Evolutionary conservation across 30 jellyfish, hydroid and myxozoan species (phyloP).

Genomic region (Clytia hemisphaerica): DNA sequence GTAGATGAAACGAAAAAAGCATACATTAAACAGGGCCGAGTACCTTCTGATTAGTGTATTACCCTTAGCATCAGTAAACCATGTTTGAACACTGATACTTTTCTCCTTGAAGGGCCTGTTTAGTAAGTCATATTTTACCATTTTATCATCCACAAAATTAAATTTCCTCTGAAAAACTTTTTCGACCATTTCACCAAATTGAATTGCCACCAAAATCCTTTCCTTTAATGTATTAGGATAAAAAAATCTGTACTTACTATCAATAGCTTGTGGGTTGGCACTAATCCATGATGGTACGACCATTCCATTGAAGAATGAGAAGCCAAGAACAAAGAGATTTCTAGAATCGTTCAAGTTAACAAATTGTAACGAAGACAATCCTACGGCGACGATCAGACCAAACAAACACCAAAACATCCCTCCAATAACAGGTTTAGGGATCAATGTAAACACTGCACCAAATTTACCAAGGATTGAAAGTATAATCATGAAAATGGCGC

Average conservation of each 20-base stretch:
- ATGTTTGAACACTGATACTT: too few species aligned
- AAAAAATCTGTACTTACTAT: too few species aligned
- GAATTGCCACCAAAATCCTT: too few species aligned
- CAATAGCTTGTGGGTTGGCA: conserved; percentile 41
- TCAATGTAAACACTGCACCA: conserved; percentile 81
- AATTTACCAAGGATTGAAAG: conserved; percentile 70
- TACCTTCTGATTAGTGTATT: too few species aligned
- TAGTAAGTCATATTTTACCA: too few species aligned
- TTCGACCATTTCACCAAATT: too few species aligned
- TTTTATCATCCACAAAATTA: too few species aligned
- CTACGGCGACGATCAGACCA: conserved; percentile 89
- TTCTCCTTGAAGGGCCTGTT: too few species aligned
- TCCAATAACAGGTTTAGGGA: conserved; percentile 85
- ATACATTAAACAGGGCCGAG: neutral
- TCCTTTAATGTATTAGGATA: too few species aligned
- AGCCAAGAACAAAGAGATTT: conserved; percentile 73
- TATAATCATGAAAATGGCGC: conserved; percentile 68
- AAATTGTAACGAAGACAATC: conserved; percentile 71
- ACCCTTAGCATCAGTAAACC: too few species aligned
- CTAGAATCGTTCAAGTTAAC: conserved; percentile 76
- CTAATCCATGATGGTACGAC: conserved; percentile 74
- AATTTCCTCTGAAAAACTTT: too few species aligned
- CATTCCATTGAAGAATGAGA: conserved; percentile 86
- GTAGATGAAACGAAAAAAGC: neutral
- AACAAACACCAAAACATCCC: conserved; percentile 91